Evolutionary conservation across 1,140 invertebrate genomes (phyloP).

Genomic region (Aphis gossypii): DNA sequence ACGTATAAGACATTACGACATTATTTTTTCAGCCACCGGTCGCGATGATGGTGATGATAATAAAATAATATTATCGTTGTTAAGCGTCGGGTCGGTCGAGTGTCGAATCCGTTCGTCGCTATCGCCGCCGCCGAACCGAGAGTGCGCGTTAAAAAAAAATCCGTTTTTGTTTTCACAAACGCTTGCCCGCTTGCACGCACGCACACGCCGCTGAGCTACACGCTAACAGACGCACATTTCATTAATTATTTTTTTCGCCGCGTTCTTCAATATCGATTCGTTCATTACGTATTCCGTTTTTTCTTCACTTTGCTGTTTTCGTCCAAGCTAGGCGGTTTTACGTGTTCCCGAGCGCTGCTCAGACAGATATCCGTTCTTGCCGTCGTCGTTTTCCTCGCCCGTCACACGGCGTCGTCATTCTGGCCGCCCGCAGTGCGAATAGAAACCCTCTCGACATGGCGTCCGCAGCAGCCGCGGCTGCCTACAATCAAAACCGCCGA

Average conservation of each 20-base stretch:
- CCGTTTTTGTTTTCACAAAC: background rate
- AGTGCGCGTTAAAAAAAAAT: background rate
- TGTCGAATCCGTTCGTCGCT: background rate
- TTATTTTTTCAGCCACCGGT: no score
- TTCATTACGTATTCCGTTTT: background rate
- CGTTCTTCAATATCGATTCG: background rate
- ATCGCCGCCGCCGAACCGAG: background rate
- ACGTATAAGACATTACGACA: no score
- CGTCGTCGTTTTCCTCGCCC: background rate
- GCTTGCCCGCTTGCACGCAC: background rate
- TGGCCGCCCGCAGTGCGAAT: background rate
- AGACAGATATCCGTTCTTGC: background rate
- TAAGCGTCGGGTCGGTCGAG: background rate
- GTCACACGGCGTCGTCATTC: background rate
- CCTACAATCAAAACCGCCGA: constrained; percentile 44
- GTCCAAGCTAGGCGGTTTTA: background rate
- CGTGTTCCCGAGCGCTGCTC: background rate
- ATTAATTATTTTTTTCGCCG: background rate
- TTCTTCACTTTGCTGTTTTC: background rate
- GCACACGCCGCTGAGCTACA: background rate
- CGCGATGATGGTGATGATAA: background rate
- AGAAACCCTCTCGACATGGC: constrained; percentile 19
- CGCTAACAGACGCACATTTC: background rate
- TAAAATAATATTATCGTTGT: background rate
- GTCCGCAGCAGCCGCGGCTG: constrained; percentile 30